Evolutionary conservation across 2,888 invertebrate species (phyloP).

Genomic region (Sussaba pulchella): DNA sequence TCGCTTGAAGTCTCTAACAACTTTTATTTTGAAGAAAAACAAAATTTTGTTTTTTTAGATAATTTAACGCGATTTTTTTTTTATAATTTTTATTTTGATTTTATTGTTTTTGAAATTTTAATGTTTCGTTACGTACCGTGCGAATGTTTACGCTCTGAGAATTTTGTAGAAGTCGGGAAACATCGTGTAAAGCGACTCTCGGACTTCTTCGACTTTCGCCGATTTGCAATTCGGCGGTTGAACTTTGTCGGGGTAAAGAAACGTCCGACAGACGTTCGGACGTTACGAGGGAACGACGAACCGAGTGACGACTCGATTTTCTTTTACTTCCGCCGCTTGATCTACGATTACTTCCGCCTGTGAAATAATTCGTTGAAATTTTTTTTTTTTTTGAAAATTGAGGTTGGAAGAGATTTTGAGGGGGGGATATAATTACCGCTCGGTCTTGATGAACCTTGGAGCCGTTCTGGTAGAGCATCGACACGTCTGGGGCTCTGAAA

Average conservation of each 20-base stretch:
- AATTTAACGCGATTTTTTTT: background rate
- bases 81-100: background rate
- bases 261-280: conserved; percentile 70
- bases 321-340: conserved; percentile 70
- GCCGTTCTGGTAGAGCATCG: conserved; percentile 76
- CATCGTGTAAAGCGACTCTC: conserved; percentile 79
- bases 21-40: conserved; percentile 21
- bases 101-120: conserved; percentile 4
- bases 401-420: background rate
- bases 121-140: conserved; percentile 47
- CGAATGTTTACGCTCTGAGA: conserved; percentile 78
- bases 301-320: conserved; percentile 72
- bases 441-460: conserved; percentile 69
- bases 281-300: conserved; percentile 69
- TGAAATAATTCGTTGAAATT: background rate
- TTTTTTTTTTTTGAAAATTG: background rate
- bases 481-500: conserved; percentile 71
- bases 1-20: conserved; percentile 56
- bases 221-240: conserved; percentile 18
- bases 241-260: background rate
- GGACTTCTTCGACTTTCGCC: conserved; percentile 74
- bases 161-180: conserved; percentile 78
- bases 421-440: conserved; percentile 71
- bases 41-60: conserved; percentile 1
- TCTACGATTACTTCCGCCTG: conserved; percentile 67